Evolutionary conservation across 2,888 invertebrate species (phyloP).

Genomic region (Netelia inedita): DNA sequence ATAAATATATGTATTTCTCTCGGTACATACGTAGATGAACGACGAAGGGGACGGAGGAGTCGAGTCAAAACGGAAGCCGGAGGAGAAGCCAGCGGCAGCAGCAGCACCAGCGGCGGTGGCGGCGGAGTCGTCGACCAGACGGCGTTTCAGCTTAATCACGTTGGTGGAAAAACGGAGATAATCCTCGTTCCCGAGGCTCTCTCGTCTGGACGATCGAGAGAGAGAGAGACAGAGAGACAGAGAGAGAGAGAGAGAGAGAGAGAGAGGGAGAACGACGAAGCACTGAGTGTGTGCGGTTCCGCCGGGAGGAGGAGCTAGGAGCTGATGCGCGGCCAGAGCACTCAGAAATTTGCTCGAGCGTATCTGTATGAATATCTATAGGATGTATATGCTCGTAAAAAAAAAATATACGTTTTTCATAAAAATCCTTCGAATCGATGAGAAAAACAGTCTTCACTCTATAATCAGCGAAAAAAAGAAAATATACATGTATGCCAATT

Average conservation of each 20-base stretch:
- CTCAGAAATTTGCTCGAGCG: conserved; percentile 8
- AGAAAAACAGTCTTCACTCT: background rate
- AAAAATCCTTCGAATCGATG: background rate
- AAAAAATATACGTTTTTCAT: background rate
- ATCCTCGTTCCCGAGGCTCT: conserved; percentile 76
- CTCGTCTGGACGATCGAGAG: conserved; percentile 78
- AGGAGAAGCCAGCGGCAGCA: conserved; percentile 52
- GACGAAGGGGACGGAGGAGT: conserved; percentile 53
- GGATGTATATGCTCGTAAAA: background rate
- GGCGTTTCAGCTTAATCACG: conserved; percentile 82
- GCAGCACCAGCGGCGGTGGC: conserved; percentile 66
- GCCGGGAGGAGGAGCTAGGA: conserved; percentile 20
- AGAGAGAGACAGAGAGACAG: conserved; percentile 48
- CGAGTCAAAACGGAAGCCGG: conserved; percentile 66
- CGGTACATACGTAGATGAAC: background rate
- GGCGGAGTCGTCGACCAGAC: conserved; percentile 68
- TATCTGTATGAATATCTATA: background rate
- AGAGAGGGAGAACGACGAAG: background rate
- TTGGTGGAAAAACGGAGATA: conserved; percentile 83
- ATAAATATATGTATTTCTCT: background rate
- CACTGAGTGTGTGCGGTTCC: conserved; percentile 32
- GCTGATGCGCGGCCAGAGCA: conserved; percentile 3
- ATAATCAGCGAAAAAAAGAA: background rate
- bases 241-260: no score
- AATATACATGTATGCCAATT: background rate